Evolutionary conservation across 2,888 invertebrate species (phyloP).

Genomic region (Phyllotreta cruciferae): DNA sequence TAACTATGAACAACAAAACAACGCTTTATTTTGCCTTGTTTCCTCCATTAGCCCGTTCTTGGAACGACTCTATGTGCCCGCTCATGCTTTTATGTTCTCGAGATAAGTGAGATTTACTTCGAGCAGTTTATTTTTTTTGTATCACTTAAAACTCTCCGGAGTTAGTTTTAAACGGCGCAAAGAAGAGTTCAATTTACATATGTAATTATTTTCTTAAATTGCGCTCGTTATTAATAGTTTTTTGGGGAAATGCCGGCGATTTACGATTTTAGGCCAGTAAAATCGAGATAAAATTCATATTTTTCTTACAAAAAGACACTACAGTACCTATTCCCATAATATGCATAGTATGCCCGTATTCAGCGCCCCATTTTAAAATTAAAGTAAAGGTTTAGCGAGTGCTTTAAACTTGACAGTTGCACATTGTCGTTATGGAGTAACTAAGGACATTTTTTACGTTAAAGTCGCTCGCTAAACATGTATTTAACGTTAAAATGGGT

Average conservation of each 20-base stretch:
- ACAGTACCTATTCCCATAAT: neutral
- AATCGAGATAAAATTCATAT: slow-evolving; percentile 13
- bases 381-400: too few relatives aligned
- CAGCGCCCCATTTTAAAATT: too few relatives aligned
- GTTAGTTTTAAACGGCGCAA: slow-evolving; percentile 9
- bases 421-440: too few relatives aligned
- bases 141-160: slow-evolving; percentile 13
- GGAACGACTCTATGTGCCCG: slow-evolving; percentile 23
- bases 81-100: slow-evolving; percentile 27
- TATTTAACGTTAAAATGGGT: too few relatives aligned
- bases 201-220: slow-evolving; percentile 34
- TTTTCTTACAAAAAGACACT: too few relatives aligned
- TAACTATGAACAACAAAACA: slow-evolving; percentile 22
- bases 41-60: slow-evolving; percentile 29
- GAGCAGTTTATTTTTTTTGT: slow-evolving; percentile 22
- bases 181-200: slow-evolving; percentile 26
- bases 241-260: slow-evolving; percentile 5
- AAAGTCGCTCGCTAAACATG: too few relatives aligned
- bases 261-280: slow-evolving; percentile 16
- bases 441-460: too few relatives aligned
- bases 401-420: too few relatives aligned
- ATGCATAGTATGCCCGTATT: too few relatives aligned
- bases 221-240: slow-evolving; percentile 25
- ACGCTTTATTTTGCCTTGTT: slow-evolving; percentile 25
- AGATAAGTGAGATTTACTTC: slow-evolving; percentile 28